Evolutionary conservation across 2,113 vertebrate species (phyloP), one percentile per base, ranked within the genome.

Genomic region (Morone saxatilis): DNA sequence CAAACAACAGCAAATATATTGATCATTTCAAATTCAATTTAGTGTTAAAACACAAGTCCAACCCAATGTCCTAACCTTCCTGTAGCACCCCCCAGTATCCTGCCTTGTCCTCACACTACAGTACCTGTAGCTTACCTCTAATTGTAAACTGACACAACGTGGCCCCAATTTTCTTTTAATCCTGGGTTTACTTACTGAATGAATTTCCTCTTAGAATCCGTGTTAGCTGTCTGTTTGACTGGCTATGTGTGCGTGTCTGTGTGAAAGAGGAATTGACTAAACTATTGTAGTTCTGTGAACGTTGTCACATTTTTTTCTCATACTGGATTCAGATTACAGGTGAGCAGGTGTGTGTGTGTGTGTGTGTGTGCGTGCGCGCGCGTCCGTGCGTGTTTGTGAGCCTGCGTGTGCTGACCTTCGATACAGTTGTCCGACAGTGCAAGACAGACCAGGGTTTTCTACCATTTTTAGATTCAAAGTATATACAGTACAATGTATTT

Each of bases 401-500:
- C 16, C 13, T 19, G 53, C 11, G 54, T 56, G 10, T 13, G n/a
- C 11, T 76, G 82, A 45, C 74, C 36, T 87, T 88, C 71, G n/a
- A 75, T 80, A 88, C 78, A 78, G 73, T 84, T 89, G 85, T 90
- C 66, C 77, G 81, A 56, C 62, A 85, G 72, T 51, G 67, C 63
- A 68, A 82, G 79, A 89, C 80, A 78, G 53, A 88, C 31, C 71
- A 83, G 82, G 85, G 88, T 91, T 95, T 95, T 94, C 90, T 94
- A 94, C 88, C 40, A 47, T 93, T 94, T 95, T 91, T 93, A 90
- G 90, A 85, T 81, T 20, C 16, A 85, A 77, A 88, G 60, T 92
- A 91, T 82, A 88, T 66, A 81, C 67, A 75, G 57, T 86, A 76
- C 72, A 62, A 82, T 94, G 90, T 94, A 86, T 95, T 95, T 94